phyloP scores from a whole-genome alignment of 1,140 invertebrate genomes.

The Tetramorium alpestre region DNA sequence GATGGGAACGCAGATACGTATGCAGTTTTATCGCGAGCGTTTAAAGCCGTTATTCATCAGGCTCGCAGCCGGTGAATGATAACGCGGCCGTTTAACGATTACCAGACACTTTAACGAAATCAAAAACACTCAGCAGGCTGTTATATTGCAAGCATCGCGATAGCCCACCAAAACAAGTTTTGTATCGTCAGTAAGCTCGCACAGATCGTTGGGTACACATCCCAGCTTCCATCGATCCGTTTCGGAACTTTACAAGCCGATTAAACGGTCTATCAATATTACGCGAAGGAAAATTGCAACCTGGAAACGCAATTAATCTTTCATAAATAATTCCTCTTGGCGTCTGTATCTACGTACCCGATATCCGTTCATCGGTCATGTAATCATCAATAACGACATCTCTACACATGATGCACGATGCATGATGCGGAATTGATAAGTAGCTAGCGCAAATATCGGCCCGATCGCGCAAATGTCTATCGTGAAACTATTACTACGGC shows the following conservation, averaged over 20 bases:
- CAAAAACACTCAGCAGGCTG: slow-evolving; percentile 11
- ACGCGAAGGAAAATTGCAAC: slow-evolving; percentile 27
- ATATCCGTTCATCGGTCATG: background rate
- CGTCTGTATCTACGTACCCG: background rate
- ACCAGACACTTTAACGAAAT: slow-evolving; percentile 30
- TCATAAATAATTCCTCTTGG: background rate
- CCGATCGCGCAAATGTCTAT: background rate
- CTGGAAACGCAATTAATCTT: slow-evolving; percentile 19
- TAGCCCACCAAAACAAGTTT: slow-evolving; percentile 50
- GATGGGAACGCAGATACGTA: slow-evolving; percentile 31
- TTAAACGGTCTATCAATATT: slow-evolving; percentile 54
- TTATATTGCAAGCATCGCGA: slow-evolving; percentile 36
- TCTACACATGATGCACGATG: background rate
- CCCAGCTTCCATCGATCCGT: slow-evolving; percentile 55
- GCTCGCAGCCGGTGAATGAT: background rate
- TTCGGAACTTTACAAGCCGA: slow-evolving; percentile 57
- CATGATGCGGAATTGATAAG: background rate
- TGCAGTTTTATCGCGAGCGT: slow-evolving; percentile 34
- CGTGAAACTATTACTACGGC: slow-evolving; percentile 12
- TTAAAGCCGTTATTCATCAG: background rate
- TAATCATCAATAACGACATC: background rate
- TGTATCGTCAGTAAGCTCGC: slow-evolving; percentile 52
- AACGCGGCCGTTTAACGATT: slow-evolving; percentile 26
- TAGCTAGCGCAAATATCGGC: background rate
- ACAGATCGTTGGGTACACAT: background rate